Evolutionary conservation across 2,888 invertebrate species (phyloP).

Genomic region (Augiades crinisus): DNA sequence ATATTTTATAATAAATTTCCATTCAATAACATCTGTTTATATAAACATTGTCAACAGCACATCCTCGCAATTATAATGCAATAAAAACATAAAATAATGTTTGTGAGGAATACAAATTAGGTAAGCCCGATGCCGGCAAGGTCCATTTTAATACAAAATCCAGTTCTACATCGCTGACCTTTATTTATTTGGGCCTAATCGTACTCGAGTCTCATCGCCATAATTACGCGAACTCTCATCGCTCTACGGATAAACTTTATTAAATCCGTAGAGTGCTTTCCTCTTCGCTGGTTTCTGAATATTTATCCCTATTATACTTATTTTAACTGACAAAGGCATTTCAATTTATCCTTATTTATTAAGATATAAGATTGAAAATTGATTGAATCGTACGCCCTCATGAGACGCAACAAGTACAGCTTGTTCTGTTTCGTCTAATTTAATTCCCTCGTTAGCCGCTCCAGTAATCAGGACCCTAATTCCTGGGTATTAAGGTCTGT

Average conservation of each 20-base stretch:
- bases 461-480: conserved; percentile 12
- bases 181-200: conserved; percentile 6
- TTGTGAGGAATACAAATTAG: too few species aligned
- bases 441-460: conserved; percentile 13
- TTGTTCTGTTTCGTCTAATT: conserved; percentile 22
- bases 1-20: too few species aligned
- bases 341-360: neutral
- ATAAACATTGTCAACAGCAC: too few species aligned
- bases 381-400: conserved; percentile 7
- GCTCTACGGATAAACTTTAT: conserved; percentile 17
- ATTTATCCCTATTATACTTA: conserved; percentile 15
- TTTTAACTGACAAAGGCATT: neutral
- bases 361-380: neutral
- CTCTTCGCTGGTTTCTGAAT: conserved; percentile 19
- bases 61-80: too few species aligned
- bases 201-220: conserved; percentile 2
- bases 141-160: too few species aligned
- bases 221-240: conserved; percentile 12
- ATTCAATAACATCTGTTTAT: too few species aligned
- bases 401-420: conserved; percentile 18
- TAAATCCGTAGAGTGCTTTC: conserved; percentile 20
- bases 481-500: conserved; percentile 4
- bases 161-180: neutral
- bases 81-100: too few species aligned
- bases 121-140: too few species aligned